These are phyloP conservation scores for Opisthograptis luteolata DNA, from an alignment of 2,888 invertebrate genomes.

Conservation along the genomic window DNA sequence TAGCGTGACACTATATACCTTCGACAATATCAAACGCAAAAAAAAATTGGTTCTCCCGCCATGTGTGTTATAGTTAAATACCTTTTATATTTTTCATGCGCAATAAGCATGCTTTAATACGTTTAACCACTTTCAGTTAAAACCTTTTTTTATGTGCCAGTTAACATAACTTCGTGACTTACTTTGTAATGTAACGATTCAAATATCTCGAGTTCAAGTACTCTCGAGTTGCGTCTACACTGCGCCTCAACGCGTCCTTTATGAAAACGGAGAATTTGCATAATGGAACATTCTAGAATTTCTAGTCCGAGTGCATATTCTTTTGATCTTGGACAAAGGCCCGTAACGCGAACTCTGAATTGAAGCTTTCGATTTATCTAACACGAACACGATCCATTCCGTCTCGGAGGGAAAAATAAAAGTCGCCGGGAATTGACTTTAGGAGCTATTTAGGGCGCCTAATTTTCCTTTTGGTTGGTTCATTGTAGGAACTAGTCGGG, in stretches of 20 bases:
- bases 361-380: constrained; percentile 7
- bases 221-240: not conserved
- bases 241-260: constrained; percentile 27
- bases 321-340: constrained; percentile 47
- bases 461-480: not conserved
- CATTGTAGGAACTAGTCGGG: no score
- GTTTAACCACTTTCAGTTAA: no score
- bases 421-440: not conserved
- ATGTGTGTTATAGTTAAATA: no score
- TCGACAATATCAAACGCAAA: no score
- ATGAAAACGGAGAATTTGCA: constrained; percentile 40
- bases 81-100: no score
- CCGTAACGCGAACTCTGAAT: constrained; percentile 36
- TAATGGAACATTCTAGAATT: constrained; percentile 34
- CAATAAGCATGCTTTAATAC: no score
- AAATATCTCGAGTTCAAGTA: not conserved
- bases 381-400: not conserved
- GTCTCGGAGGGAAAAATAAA: not conserved
- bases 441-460: not conserved
- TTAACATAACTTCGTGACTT: not conserved
- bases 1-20: no score
- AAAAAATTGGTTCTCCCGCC: no score
- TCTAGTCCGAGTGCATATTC: constrained; percentile 29
- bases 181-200: no score
- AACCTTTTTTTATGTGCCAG: no score